Percentiles rank a stretch among this genome's conserved stretches.
Evolutionary conservation across 2,888 invertebrate species (phyloP).

Genomic region (Pyrrhosoma nymphula): DNA sequence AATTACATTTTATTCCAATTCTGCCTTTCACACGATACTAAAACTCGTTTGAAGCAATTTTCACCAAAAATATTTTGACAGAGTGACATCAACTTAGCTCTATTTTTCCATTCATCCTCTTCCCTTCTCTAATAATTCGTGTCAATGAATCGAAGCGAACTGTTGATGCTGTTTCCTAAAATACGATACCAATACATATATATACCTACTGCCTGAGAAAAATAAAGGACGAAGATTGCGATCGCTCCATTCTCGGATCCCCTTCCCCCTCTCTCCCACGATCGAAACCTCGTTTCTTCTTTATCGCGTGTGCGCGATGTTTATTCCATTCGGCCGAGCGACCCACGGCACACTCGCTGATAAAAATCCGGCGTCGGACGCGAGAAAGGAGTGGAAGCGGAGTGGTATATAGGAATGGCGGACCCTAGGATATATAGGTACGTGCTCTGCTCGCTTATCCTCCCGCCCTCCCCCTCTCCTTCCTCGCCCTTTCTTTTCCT

Average conservation of each 20-base stretch:
- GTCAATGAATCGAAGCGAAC: constrained; percentile 25
- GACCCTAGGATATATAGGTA: not conserved
- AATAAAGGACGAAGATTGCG: not conserved
- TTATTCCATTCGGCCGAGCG: not conserved
- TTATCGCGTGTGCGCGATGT: not conserved
- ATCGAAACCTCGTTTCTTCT: not conserved
- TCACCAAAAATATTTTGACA: no score
- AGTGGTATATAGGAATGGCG: not conserved
- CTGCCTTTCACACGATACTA: no score
- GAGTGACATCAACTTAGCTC: no score
- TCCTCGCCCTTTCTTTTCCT: no score
- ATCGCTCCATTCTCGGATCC: constrained; percentile 6
- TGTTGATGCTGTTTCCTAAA: not conserved
- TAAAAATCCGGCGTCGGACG: not conserved
- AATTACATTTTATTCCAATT: no score
- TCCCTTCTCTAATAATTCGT: not conserved
- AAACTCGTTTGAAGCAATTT: no score
- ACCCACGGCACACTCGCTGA: not conserved
- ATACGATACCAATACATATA: not conserved
- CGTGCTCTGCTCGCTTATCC: not conserved
- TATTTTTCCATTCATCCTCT: not conserved
- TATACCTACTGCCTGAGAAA: no score
- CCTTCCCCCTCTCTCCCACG: no score
- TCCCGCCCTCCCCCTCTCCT: not conserved
- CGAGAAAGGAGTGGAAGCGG: not conserved